These are phyloP conservation scores for Bombylius discolor DNA, from an alignment of 2,888 invertebrate genomes.

Conservation along the genomic window DNA sequence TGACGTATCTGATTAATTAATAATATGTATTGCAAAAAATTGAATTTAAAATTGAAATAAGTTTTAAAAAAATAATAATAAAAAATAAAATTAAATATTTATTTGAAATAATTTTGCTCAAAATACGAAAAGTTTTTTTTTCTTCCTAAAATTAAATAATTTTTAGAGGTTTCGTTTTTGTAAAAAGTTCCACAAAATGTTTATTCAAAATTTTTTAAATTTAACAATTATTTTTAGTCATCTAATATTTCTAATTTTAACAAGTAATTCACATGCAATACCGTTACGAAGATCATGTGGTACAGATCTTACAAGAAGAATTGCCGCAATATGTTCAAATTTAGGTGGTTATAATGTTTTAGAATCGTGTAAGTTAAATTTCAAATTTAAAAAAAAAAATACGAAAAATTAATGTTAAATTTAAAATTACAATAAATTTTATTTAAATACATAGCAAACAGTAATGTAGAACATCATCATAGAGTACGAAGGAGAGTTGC, in stretches of 20 bases:
- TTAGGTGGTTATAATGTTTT: background rate
- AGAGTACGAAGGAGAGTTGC: conserved; percentile 5
- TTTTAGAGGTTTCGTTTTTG: background rate
- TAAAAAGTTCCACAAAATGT: background rate
- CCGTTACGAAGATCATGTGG: background rate
- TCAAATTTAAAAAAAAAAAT: background rate
- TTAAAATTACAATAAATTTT: background rate
- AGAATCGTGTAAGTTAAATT: background rate
- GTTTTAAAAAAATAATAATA: background rate
- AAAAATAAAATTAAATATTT: background rate
- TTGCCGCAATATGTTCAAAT: background rate
- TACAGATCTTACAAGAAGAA: background rate
- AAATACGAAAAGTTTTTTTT: background rate
- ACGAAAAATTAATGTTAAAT: no score
- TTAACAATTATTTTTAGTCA: background rate
- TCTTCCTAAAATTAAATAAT: background rate
- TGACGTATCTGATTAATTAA: no score
- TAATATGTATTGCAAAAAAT: background rate
- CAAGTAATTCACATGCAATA: background rate
- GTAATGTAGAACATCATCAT: background rate
- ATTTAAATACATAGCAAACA: background rate
- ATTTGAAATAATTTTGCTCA: background rate
- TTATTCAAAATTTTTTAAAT: background rate
- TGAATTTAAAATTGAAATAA: background rate
- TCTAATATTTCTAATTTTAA: background rate